These are phyloP conservation scores for Lophochroa leadbeateri DNA, from an alignment of 2,113 vertebrate species.

Conservation along the genomic window DNA sequence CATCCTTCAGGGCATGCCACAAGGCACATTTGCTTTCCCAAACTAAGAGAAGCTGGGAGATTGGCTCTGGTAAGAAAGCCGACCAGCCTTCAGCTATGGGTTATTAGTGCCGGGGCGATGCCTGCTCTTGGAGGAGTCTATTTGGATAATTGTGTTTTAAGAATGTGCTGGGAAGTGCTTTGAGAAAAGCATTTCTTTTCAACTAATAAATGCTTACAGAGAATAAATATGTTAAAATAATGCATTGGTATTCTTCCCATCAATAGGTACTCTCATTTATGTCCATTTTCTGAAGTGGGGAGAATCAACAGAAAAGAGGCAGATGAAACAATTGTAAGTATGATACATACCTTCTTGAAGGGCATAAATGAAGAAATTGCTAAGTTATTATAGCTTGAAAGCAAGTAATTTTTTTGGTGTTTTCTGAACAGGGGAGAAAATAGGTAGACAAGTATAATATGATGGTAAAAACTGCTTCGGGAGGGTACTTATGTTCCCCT, in stretches of 20 bases:
- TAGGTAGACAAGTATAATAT: constrained; percentile 59
- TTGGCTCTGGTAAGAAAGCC: neutral
- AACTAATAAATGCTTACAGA: neutral
- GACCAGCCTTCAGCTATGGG: neutral
- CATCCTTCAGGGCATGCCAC: neutral
- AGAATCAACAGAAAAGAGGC: neutral
- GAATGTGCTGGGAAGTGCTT: neutral
- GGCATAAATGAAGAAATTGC: constrained; percentile 66
- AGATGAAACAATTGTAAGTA: constrained; percentile 5
- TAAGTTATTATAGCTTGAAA: constrained; percentile 65
- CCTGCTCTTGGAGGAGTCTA: neutral
- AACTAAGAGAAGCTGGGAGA: neutral
- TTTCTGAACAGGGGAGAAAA: constrained; percentile 20
- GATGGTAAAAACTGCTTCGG: constrained; percentile 64
- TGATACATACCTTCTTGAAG: constrained; percentile 30
- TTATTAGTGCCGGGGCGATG: neutral
- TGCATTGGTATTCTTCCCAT: neutral
- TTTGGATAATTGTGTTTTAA: neutral
- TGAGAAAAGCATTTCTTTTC: neutral
- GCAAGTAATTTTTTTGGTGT: constrained; percentile 50
- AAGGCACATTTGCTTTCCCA: neutral
- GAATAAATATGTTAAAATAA: neutral
- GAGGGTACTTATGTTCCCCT: constrained; percentile 58
- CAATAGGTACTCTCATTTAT: constrained; percentile 8
- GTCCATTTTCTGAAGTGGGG: neutral